Evolutionary conservation across 2,113 vertebrate species (phyloP), one percentile per base, ranked within the genome.

Genomic region (Chauna torquata): DNA sequence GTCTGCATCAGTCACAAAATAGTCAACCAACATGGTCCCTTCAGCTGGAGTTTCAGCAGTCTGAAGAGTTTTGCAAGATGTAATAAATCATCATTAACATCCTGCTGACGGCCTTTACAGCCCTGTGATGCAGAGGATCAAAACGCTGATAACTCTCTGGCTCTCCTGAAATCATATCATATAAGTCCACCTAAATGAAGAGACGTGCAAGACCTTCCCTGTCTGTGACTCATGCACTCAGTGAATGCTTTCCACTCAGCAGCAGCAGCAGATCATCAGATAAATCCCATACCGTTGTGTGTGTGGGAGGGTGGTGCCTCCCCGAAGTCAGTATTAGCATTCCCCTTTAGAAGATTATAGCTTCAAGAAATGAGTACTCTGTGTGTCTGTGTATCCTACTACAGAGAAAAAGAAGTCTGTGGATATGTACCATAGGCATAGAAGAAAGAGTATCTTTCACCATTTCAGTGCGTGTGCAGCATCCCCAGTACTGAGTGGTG

Each of bases 281-380:
- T 96, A 96, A 97, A 94, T 85, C 64, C 90, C 77, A 70, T 81
- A 70, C 40, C 94, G 61, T 80, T 54, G 71, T 34, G 15, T 16
- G 86, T 49, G 52, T 55, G 52, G 89, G 36, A 90, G 72, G 86
- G 61, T 66, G 83, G 77, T 89, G 61, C 91, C 92, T 71, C 84
- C 93, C 88, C 84, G 82, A 91, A 94, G 97, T 94, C 91, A 92
- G 28, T 82, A 88, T 81, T 94, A 97, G 71, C 80, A 55, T 91
- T 97, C 91, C 94, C 91, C 96, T 97, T 97, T 97, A 75, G 95
- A 97, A 96, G 96, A 96, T 91, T 96, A 96, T 93, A 97, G 86
- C 83, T 95, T 69, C 71, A 65, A 78, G 86, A 96, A 38, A 75
- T 76, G 77, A 92, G 74, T 86, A 92, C 9, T 61, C 42, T 59